Percentiles rank a stretch among this genome's conserved stretches.
Conservation (phyloP, 1,140 invertebrate species). For the Atta texana region DNA sequence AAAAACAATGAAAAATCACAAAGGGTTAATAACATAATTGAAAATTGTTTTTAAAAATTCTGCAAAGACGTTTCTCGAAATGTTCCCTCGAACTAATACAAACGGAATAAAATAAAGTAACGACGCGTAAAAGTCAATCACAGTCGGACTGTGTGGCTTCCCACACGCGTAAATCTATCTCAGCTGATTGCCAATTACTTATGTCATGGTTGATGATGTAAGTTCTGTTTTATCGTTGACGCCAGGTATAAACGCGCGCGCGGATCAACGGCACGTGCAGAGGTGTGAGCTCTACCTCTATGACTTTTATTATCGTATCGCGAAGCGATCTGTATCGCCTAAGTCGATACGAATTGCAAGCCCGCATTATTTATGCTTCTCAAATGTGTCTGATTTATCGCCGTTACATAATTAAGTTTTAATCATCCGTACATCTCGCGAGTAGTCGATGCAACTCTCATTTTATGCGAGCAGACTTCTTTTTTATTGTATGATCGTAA, state of each 20-base stretch:
- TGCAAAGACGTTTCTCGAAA: neutral
- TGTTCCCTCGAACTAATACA: neutral
- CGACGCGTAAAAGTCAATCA: constrained; percentile 33
- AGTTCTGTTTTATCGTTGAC: constrained; percentile 60
- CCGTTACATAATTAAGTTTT: constrained; percentile 36
- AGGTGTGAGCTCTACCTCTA: constrained; percentile 33
- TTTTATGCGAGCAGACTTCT: neutral
- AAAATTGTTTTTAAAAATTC: constrained; percentile 18
- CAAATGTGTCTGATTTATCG: constrained; percentile 20
- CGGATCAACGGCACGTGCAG: constrained; percentile 56
- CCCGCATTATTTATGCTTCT: constrained; percentile 14
- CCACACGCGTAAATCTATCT: constrained; percentile 68
- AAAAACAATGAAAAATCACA: neutral
- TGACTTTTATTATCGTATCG: constrained; percentile 17
- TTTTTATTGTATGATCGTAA: neutral
- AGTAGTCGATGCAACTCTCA: neutral
- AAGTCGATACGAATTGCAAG: neutral
- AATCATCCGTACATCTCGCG: neutral
- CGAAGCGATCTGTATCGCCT: neutral
- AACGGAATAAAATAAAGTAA: constrained; percentile 39
- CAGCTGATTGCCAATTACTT: constrained; percentile 73
- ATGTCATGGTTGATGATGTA: constrained; percentile 63
- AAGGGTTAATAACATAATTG: neutral
- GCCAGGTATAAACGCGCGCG: neutral
- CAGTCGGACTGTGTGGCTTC: constrained; percentile 12